phyloP scores from a whole-genome alignment of 2,797 vertebrate species.

The Oryzias dopingdopingensis region DNA sequence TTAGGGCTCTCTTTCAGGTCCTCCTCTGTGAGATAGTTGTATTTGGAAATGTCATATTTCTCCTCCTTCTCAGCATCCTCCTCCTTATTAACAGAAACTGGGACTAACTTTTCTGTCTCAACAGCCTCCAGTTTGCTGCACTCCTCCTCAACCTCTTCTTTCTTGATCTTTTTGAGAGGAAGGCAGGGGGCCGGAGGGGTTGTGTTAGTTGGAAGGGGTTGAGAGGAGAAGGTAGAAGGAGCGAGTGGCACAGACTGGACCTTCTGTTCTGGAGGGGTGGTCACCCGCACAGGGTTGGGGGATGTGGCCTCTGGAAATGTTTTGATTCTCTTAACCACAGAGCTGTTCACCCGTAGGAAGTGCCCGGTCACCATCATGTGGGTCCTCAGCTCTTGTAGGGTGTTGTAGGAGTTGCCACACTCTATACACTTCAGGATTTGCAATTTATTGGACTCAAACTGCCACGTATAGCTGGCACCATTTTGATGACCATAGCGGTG shows the following conservation, averaged over 20 bases:
- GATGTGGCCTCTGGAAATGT: conserved; percentile 84
- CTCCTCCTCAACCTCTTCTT: conserved; percentile 86
- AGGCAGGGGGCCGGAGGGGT: conserved; percentile 78
- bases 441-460: conserved; percentile 93
- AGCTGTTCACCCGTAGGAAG: conserved; percentile 91
- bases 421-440: conserved; percentile 98
- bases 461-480: conserved; percentile 89
- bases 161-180: conserved; percentile 83
- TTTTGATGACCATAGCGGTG: conserved; percentile 91
- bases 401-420: conserved; percentile 93
- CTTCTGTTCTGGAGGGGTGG: conserved; percentile 83
- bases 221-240: conserved; percentile 87
- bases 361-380: conserved; percentile 99
- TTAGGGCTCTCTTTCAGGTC: conserved; percentile 96
- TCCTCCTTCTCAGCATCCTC: conserved; percentile 82
- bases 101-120: conserved; percentile 76
- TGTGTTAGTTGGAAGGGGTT: conserved; percentile 64
- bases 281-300: conserved; percentile 58
- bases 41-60: conserved; percentile 89
- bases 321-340: conserved; percentile 90
- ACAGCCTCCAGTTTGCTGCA: conserved; percentile 71
- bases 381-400: conserved; percentile 92
- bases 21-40: conserved; percentile 94
- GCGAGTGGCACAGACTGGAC: conserved; percentile 89
- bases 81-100: conserved; percentile 47